Evolutionary conservation across 1,140 invertebrate genomes (phyloP), one percentile per base, ranked within the genome.

Genomic region (Phthorimaea operculella): DNA sequence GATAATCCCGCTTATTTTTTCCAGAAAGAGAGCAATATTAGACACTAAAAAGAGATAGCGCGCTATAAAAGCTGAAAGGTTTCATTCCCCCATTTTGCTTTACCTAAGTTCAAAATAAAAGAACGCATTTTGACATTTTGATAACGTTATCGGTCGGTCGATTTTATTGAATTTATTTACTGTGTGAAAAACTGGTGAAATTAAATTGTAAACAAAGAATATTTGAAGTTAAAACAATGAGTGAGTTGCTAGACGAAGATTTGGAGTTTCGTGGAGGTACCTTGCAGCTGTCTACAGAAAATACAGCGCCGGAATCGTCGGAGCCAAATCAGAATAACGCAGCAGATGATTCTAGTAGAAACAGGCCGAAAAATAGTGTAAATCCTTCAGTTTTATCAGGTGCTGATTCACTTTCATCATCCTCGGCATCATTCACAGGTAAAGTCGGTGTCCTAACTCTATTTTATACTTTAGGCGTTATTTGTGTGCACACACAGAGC

Each of bases 231-330:
- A 3, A 12, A 39, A 72, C n/a, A 36, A 84, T 84, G 81, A 66
- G 76, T 51, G 79, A 84, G 62, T 62, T 84, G 58, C 52, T 79
- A 15, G 81, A 84, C 11, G 84, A 86, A 15, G 83, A 83, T 64
- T 55, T 85, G 51, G 83, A 86, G 54, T 80, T 86, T 49, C 75
- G 79, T 34, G 83, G 80, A 15, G 84, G 84, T 45, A 85, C 82
- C 15, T 58, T 86, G 33, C 82, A 86, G 58, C 55, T 86, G 15
- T 76, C 77, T 14, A 62, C 76, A 0, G 81, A 84, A 45, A 69
- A 66, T 60, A 44, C 50, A 11, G 33, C 49, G 17, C 53, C 54
- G n/a, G 70, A 68, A 9, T 67, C 54, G 61, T 51, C 60, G 12
- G 70, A 70, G 48, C 74, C 54, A 66, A 68, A 55, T 63, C 58